Conservation (phyloP, 2,113 vertebrate species). For the Carlito syrichta region DNA sequence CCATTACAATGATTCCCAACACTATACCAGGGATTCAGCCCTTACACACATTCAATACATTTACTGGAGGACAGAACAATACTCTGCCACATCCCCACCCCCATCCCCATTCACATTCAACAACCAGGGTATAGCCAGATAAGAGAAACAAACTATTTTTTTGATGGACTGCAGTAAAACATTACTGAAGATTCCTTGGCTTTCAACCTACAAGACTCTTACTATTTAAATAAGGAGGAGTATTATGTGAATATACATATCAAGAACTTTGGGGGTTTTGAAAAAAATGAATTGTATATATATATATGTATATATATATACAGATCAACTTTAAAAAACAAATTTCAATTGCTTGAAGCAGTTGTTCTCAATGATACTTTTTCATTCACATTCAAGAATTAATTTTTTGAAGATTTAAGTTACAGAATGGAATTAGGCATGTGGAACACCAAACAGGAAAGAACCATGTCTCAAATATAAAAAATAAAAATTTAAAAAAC, state of each 20-base stretch:
- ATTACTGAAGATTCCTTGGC: slow-evolving; percentile 86
- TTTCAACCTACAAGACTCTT: slow-evolving; percentile 87
- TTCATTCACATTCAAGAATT: slow-evolving; percentile 88
- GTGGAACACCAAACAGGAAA: slow-evolving; percentile 88
- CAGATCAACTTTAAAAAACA: slow-evolving; percentile 83
- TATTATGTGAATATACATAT: slow-evolving; percentile 91
- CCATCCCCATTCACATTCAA: slow-evolving; percentile 98
- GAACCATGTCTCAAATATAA: slow-evolving; percentile 85
- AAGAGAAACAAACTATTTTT: slow-evolving; percentile 88
- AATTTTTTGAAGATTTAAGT: slow-evolving; percentile 92
- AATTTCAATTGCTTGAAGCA: slow-evolving; percentile 86
- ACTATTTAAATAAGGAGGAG: slow-evolving; percentile 88
- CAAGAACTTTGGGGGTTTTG: slow-evolving; percentile 86
- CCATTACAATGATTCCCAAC: slow-evolving; percentile 99
- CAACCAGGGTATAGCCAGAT: slow-evolving; percentile 99
- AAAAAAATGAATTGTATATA: slow-evolving; percentile 85
- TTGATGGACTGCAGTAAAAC: slow-evolving; percentile 87
- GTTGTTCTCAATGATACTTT: slow-evolving; percentile 88
- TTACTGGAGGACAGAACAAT: slow-evolving; percentile 97
- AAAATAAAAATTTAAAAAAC: slow-evolving; percentile 77
- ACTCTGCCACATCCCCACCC: slow-evolving; percentile 96
- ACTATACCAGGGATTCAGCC: slow-evolving; percentile 96
- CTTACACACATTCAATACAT: slow-evolving; percentile 97
- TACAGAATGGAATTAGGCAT: slow-evolving; percentile 91
- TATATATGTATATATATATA: slow-evolving; percentile 89